Conservation (phyloP, 23 tunicate species). For the Clavelina lepadiformis region DNA sequence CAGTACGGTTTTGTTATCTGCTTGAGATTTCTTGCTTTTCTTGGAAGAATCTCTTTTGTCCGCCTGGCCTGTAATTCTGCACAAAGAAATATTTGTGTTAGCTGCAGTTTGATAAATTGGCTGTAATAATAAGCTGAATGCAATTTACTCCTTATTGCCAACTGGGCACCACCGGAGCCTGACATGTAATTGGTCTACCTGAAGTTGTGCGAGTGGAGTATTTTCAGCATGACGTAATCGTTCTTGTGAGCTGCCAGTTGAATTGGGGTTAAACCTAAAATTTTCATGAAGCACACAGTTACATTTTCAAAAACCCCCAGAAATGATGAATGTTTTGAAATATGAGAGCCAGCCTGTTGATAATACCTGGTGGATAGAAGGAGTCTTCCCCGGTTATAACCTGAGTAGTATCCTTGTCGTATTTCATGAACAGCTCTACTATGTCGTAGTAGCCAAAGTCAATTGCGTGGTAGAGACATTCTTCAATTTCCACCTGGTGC, state of each 20-base stretch:
- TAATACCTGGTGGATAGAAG: constrained; percentile 55
- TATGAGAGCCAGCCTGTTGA: not conserved
- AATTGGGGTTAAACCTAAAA: constrained; percentile 59
- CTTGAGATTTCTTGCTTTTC: not conserved
- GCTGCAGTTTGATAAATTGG: no score
- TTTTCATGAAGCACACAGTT: not conserved
- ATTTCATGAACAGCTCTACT: constrained; percentile 46
- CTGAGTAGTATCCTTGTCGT: constrained; percentile 23
- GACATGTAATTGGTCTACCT: no score
- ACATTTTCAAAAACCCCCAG: not conserved
- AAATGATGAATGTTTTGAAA: not conserved
- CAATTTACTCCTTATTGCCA: no score
- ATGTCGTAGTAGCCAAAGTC: constrained; percentile 64
- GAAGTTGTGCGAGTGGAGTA: constrained; percentile 49
- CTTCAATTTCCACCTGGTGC: constrained; percentile 52
- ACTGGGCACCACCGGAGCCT: no score
- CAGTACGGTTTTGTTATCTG: constrained; percentile 10
- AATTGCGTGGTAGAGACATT: constrained; percentile 61
- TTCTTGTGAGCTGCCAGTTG: constrained; percentile 77
- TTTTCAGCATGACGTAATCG: constrained; percentile 71
- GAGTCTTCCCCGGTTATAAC: constrained; percentile 59
- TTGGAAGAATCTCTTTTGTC: no score
- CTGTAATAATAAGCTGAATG: no score
- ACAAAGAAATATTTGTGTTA: no score
- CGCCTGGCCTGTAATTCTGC: no score